These are phyloP conservation scores for Oreochromis grahami DNA, from an alignment of 2,797 vertebrate species.

Conservation along the genomic window DNA sequence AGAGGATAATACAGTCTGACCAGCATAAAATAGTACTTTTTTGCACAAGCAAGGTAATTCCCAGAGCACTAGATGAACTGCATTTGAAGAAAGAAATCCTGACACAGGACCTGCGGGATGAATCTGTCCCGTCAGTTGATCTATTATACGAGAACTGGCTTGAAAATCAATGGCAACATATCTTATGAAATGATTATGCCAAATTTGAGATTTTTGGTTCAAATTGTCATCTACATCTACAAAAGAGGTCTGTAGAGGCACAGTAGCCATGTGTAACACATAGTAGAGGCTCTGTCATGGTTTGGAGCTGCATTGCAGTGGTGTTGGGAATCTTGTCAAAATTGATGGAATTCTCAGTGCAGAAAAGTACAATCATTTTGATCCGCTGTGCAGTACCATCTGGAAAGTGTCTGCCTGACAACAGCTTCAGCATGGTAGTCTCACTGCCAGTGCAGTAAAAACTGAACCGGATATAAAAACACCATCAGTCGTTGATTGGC, in stretches of 20 bases:
- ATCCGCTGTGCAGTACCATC: fast-evolving
- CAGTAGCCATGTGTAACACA: background rate
- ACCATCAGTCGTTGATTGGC: background rate
- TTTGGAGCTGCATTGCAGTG: background rate
- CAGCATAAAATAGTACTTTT: background rate
- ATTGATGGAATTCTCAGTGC: background rate
- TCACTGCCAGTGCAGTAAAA: background rate
- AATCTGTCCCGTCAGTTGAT: background rate
- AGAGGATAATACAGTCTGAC: background rate
- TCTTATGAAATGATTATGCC: background rate
- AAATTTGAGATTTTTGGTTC: background rate
- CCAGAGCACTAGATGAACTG: fast-evolving
- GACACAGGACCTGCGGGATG: background rate
- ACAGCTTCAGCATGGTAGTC: background rate
- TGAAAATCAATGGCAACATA: background rate
- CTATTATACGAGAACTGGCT: background rate
- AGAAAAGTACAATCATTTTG: background rate
- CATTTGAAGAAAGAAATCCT: background rate
- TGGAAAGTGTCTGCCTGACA: background rate
- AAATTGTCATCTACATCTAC: background rate
- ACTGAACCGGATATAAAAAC: fast-evolving
- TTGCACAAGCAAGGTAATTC: background rate
- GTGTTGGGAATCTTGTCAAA: background rate
- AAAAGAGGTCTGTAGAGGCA: background rate
- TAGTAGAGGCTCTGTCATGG: background rate